These are phyloP conservation scores for Netelia virgata DNA, from an alignment of 2,888 invertebrate species.

Conservation along the genomic window DNA sequence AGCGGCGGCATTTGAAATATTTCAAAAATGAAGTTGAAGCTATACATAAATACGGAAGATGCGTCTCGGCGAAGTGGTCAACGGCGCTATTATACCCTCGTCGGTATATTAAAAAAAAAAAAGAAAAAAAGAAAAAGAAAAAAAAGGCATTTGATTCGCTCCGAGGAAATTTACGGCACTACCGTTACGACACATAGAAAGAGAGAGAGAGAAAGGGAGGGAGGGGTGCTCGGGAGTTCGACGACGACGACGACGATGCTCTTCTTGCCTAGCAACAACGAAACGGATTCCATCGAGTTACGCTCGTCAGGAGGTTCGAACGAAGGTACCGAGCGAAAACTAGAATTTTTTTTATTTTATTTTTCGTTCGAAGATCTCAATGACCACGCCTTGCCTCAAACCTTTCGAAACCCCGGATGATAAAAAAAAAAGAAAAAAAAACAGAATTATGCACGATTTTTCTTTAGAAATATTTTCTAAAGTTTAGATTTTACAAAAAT, in stretches of 20 bases:
- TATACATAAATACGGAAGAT: conserved; percentile 15
- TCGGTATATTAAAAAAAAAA: conserved; percentile 45
- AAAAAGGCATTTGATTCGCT: conserved; percentile 56
- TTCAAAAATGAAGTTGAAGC: conserved; percentile 23
- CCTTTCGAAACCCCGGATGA: conserved; percentile 11
- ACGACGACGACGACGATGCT: conserved; percentile 35
- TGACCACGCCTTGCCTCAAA: conserved; percentile 24
- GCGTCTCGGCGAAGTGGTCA: conserved; percentile 42
- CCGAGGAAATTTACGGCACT: conserved; percentile 61
- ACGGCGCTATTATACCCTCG: conserved; percentile 19
- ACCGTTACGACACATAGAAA: conserved; percentile 42
- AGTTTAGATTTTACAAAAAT: not conserved
- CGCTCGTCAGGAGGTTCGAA: conserved; percentile 55
- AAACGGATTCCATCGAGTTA: conserved; percentile 54
- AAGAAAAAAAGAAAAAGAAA: not conserved
- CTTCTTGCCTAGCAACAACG: conserved; percentile 66
- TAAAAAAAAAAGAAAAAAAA: no score
- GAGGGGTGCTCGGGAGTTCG: conserved; percentile 23
- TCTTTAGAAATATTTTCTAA: not conserved
- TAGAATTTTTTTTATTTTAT: conserved; percentile 9
- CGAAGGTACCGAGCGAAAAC: conserved; percentile 50
- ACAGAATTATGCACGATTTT: no score
- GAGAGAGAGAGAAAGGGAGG: conserved; percentile 5
- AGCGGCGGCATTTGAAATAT: conserved; percentile 19
- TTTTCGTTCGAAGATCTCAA: conserved; percentile 13